Conservation (phyloP, 2,113 vertebrate genomes). For the Oriolus oriolus region DNA sequence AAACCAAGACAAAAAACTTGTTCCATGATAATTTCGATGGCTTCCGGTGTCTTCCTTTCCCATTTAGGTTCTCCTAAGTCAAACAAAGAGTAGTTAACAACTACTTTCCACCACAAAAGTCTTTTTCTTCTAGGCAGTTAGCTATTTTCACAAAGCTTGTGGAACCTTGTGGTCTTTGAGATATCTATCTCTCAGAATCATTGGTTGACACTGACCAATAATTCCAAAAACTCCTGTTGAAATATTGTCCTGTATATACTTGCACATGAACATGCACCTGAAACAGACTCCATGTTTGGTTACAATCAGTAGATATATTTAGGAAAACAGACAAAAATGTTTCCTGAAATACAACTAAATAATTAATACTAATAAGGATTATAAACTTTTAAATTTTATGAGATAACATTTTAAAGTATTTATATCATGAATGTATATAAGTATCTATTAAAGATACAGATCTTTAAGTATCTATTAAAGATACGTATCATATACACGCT, state of each 20-base stretch:
- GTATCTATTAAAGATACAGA: no score
- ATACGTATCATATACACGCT: not conserved
- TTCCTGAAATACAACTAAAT: not conserved
- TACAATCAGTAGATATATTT: not conserved
- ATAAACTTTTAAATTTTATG: not conserved
- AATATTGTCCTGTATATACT: not conserved
- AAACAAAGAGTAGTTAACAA: not conserved
- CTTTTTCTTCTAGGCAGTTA: not conserved
- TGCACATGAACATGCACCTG: not conserved
- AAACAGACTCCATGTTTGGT: not conserved
- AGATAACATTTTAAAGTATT: not conserved
- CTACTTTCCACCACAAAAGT: not conserved
- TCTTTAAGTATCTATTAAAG: not conserved
- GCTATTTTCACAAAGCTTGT: not conserved
- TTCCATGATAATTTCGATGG: not conserved
- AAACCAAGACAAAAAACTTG: not conserved
- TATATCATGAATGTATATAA: not conserved
- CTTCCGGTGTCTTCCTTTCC: not conserved
- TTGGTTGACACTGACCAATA: not conserved
- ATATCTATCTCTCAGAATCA: not conserved
- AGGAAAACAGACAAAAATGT: accelerated
- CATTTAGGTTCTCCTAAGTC: not conserved
- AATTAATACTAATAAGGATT: not conserved
- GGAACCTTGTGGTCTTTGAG: not conserved
- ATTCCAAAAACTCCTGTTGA: not conserved